phyloP scores from a whole-genome alignment of 2,113 vertebrate species.

The Triplophysa rosa region DNA sequence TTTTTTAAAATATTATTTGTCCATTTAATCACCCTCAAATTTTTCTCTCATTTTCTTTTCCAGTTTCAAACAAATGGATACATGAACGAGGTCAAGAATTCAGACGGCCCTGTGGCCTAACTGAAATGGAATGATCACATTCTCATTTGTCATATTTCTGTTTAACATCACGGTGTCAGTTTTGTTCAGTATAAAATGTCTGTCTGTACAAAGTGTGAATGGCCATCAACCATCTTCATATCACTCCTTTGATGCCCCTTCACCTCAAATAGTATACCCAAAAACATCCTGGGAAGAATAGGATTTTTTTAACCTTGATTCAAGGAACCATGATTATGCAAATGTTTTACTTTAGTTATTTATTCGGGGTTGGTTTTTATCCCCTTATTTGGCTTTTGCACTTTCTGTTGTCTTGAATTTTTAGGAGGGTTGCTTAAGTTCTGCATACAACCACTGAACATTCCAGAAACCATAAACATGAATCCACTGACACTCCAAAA shows the following conservation, averaged over 20 bases:
- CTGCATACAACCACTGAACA: conserved; percentile 17
- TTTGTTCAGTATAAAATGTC: not conserved
- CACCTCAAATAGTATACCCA: conserved; percentile 33
- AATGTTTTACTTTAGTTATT: conserved; percentile 5
- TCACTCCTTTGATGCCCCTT: conserved; percentile 26
- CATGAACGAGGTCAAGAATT: conserved; percentile 98
- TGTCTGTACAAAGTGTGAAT: not conserved
- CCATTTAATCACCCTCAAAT: not conserved
- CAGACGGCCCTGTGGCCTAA: conserved; percentile 87
- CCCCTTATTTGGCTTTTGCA: not conserved
- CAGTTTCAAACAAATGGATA: conserved; percentile 99
- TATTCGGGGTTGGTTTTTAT: conserved; percentile 23
- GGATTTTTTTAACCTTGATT: not conserved
- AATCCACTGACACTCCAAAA: too few species aligned
- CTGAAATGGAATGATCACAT: conserved; percentile 81
- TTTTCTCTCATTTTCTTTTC: conserved; percentile 37
- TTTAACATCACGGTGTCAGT: conserved; percentile 11
- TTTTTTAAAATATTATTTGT: not conserved
- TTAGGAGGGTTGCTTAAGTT: not conserved
- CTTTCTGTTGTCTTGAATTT: not conserved
- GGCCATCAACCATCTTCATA: conserved; percentile 68
- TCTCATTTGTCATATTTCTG: not conserved
- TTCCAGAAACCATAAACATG: not conserved
- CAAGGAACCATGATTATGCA: not conserved
- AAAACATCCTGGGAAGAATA: not conserved